These are phyloP conservation scores for Cerastoderma edule DNA, from an alignment of 2,888 invertebrate genomes.

Conservation along the genomic window DNA sequence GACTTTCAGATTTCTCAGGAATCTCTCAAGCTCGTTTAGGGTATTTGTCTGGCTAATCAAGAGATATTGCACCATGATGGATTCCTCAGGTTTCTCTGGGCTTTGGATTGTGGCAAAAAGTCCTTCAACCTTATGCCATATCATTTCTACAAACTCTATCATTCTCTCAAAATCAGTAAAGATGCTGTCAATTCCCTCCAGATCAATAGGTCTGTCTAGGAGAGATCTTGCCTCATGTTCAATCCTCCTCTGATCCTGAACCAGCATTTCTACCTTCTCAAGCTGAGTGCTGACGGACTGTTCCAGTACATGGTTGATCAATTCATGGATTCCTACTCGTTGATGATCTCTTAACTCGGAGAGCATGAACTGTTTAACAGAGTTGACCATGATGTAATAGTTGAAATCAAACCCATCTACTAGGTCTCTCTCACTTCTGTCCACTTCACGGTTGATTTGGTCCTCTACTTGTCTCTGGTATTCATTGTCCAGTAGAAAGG, in stretches of 20 bases:
- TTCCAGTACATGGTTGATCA: constrained; percentile 49
- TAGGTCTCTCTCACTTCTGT: constrained; percentile 34
- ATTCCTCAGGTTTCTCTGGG: constrained; percentile 36
- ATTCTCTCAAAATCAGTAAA: background rate
- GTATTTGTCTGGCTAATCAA: constrained; percentile 18
- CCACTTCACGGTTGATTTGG: constrained; percentile 49
- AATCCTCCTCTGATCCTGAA: constrained; percentile 48
- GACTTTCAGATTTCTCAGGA: constrained; percentile 30
- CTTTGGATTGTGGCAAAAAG: constrained; percentile 12
- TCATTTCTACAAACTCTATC: background rate
- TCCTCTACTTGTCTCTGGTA: constrained; percentile 58
- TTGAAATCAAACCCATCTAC: constrained; percentile 39
- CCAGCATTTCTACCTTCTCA: constrained; percentile 23
- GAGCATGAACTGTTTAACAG: constrained; percentile 21
- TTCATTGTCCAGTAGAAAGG: constrained; percentile 49
- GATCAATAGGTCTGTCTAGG: constrained; percentile 1
- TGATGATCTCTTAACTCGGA: constrained; percentile 18
- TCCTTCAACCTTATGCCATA: background rate
- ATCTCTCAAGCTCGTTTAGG: constrained; percentile 21
- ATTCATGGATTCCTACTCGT: constrained; percentile 36
- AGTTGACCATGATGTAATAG: constrained; percentile 28
- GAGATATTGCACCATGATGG: constrained; percentile 37
- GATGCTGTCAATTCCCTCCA: background rate
- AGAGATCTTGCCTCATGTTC: constrained; percentile 17
- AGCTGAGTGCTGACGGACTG: constrained; percentile 21